Evolutionary conservation across 1,140 invertebrate species (phyloP).

Genomic region (Calliopsis andreniformis): DNA sequence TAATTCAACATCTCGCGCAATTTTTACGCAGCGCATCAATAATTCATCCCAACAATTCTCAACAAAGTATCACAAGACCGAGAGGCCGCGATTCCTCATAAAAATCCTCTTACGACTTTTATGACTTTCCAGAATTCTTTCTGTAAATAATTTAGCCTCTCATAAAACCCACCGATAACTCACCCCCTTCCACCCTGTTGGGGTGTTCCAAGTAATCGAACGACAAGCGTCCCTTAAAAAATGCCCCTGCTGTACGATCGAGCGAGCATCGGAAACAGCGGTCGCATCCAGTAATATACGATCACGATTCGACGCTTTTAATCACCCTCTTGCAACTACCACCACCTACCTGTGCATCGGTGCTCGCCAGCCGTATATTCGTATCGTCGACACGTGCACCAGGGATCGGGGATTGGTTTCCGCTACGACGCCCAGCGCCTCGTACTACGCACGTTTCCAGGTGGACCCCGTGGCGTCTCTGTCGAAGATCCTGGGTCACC

Average conservation of each 20-base stretch:
- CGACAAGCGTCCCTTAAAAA: neutral
- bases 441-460: conserved; percentile 3
- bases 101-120: too few species aligned
- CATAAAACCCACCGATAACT: too few species aligned
- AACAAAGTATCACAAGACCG: too few species aligned
- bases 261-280: neutral
- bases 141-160: too few species aligned
- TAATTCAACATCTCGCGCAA: too few species aligned
- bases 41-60: too few species aligned
- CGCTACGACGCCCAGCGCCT: neutral
- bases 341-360: conserved; percentile 27
- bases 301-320: conserved; percentile 4
- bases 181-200: too few species aligned
- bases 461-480: neutral
- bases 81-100: too few species aligned
- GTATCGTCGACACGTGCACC: conserved; percentile 31
- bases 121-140: too few species aligned
- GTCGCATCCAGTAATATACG: neutral
- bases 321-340: neutral
- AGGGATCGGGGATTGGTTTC: conserved; percentile 16
- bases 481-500: conserved; percentile 26
- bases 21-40: too few species aligned
- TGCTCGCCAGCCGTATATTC: conserved; percentile 11
- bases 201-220: neutral
- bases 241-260: neutral